Conservation (phyloP, 2,113 vertebrate genomes). For the Chunga burmeisteri region DNA sequence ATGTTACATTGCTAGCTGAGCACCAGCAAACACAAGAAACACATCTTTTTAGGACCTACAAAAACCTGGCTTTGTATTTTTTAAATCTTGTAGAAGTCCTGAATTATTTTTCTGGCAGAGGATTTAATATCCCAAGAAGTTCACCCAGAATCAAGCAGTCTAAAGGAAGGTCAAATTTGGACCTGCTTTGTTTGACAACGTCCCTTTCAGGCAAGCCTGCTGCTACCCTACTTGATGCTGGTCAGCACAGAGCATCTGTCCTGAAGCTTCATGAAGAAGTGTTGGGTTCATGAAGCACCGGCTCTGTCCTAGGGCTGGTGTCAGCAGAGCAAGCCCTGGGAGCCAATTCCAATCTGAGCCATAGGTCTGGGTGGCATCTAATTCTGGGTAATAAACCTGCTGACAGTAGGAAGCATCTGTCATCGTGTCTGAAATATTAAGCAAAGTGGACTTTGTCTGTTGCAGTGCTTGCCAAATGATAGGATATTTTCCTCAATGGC, state of each 20-base stretch:
- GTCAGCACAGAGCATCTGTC: neutral
- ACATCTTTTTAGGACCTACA: neutral
- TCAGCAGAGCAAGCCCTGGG: neutral
- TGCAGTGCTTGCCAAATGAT: neutral
- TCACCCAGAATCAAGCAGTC: neutral
- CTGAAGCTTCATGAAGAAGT: neutral
- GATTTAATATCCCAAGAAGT: neutral
- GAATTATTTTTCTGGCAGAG: neutral
- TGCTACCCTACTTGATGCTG: neutral
- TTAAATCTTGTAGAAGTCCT: neutral
- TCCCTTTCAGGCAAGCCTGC: neutral
- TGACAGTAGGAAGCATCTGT: slow-evolving; percentile 7
- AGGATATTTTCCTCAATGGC: slow-evolving; percentile 14
- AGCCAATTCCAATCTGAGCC: neutral
- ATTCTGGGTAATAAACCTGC: slow-evolving; percentile 13
- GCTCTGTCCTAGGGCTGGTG: neutral
- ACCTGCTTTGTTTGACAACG: neutral
- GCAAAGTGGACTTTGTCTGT: slow-evolving; percentile 6
- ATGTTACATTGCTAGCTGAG: neutral
- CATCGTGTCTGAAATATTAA: neutral
- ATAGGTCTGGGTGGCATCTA: neutral
- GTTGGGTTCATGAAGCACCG: neutral
- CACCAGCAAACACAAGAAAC: neutral
- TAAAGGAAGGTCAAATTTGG: neutral
- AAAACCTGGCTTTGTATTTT: neutral